Conservation (phyloP, 2,888 invertebrate species). For the Cataglyphis albicans region DNA sequence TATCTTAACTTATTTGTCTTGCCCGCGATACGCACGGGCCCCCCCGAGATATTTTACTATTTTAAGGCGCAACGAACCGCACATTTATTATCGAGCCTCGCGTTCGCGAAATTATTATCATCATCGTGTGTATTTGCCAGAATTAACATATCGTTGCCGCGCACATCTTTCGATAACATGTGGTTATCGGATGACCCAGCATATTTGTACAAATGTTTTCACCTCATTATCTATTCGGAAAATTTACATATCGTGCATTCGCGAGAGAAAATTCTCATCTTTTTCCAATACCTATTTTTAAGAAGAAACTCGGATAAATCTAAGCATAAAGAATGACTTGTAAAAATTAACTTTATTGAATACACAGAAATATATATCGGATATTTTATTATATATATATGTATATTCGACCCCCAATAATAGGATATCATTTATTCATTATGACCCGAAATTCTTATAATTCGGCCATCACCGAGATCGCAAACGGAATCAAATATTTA, state of each 20-base stretch:
- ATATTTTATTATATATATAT: not conserved
- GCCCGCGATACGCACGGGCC: not conserved
- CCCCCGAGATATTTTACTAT: not conserved
- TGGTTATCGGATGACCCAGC: slow-evolving; percentile 35
- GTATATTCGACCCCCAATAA: not conserved
- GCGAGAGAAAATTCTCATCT: not conserved
- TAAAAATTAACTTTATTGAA: not conserved
- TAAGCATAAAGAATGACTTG: not conserved
- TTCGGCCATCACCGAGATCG: not conserved
- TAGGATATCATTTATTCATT: slow-evolving; percentile 16
- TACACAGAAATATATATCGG: not conserved
- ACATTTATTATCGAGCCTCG: not conserved
- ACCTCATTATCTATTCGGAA: slow-evolving; percentile 30
- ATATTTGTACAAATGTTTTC: slow-evolving; percentile 48
- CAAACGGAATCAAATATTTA: slow-evolving; percentile 38
- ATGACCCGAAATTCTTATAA: not conserved
- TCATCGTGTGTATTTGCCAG: slow-evolving; percentile 15
- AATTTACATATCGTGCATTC: slow-evolving; percentile 24
- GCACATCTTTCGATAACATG: slow-evolving; percentile 35
- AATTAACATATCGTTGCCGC: slow-evolving; percentile 47
- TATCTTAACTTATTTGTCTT: not conserved
- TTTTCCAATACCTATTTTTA: not conserved
- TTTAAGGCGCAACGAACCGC: not conserved
- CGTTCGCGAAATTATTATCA: slow-evolving; percentile 27
- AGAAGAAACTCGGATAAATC: not conserved